Base-by-base conservation (phyloP, 1,140 invertebrate species). In the Aphis gossypii region DNA sequence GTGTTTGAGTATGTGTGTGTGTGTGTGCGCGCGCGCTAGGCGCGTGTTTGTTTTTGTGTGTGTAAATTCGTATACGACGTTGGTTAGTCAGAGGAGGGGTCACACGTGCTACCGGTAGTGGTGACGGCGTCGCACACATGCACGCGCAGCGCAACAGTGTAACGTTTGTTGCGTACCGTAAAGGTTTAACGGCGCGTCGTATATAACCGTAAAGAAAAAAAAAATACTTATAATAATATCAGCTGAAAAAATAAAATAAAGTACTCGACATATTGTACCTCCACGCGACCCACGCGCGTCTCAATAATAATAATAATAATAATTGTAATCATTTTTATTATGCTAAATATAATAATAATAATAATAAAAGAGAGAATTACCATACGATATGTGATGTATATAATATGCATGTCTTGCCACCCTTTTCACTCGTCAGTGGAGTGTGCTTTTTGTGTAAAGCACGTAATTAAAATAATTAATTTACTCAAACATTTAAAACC, bases 131-230 rank as follows among this genome's bases (percentile, higher is more conserved):
- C 38, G 44, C 46, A 92, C 91, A 92, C 68, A 92, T 92, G n/a
- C 91, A 92, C 60, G 91, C 46, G 20, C 76, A 92, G 35, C 91
- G 91, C 91, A 92, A 92, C 91, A 92, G 91, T 92, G 91, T 92
- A 84, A 92, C 20, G 60, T 92, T 92, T 92, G 91, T 92, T 92
- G 91, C 91, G 68, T 92, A 92, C 91, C 46, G 44, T 20, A 92
- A 83, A 46, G 91, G 91, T 83, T 92, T 83, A 92, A 92, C 60
- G 91, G 91, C 91, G 91, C 90, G 48, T 21, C n/a, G 56, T 82
- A 92, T 54, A 51, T 87, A 46, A 48, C 46, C 44, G n/a, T 35
- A 88, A 48, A 35, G 44, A 48, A 87, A 87, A 48, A 48, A 46
- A 86, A 46, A 48, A 87, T 48, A 88, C 30, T 76, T 18, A 76